Evolutionary conservation across 1,140 invertebrate genomes (phyloP), one percentile per base, ranked within the genome.

Genomic region (Cydia amplana): DNA sequence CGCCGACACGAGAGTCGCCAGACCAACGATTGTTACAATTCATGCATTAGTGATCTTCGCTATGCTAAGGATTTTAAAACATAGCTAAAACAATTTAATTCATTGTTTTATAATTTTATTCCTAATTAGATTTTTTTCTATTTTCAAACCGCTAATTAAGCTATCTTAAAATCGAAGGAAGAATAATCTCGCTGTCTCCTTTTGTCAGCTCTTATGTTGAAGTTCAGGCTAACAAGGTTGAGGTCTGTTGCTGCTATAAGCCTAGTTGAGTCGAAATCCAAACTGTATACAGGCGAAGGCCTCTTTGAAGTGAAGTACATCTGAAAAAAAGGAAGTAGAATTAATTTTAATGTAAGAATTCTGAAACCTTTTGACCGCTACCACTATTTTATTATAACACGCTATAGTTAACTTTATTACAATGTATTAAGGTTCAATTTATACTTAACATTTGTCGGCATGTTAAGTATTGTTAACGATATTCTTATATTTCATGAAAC

Each of bases 251-350:
- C 91, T 0, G 89, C 86, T 18, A 91, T 79, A 6, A 92, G 74
- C 75, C 82, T 85, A 18, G 81, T 83, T 4, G 87, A 82, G 78
- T 89, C 89, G 40, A 92, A 92, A 55, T 90, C 87, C 40, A 92
- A 79, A 76, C 89, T 85, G 51, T 92, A 92, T n/a, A 92, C 78
- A 16, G 89, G 89, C 20, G 89, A 91, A 1, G 80, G 60, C 40
- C 80, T 86, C 74, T 83, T 86, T 75, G 91, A 89, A 4, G 89
- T 90, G 65, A 90, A 92, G 75, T 87, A 91, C 77, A 91, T 85
- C 91, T 92, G 83, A 74, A 87, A 89, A 49, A 20, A 74, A 64
- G 73, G 0, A 32, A 25, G 65, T 72, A 60, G 28, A 49, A 67
- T 36, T 23, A 2, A 16, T 46, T 46, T 16, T 46, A 46, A 46